A percentile compares a stretch with the other conserved stretches of the same genome.
phyloP scores from a whole-genome alignment of 2,888 invertebrate genomes.

The Epirrita christyi region DNA sequence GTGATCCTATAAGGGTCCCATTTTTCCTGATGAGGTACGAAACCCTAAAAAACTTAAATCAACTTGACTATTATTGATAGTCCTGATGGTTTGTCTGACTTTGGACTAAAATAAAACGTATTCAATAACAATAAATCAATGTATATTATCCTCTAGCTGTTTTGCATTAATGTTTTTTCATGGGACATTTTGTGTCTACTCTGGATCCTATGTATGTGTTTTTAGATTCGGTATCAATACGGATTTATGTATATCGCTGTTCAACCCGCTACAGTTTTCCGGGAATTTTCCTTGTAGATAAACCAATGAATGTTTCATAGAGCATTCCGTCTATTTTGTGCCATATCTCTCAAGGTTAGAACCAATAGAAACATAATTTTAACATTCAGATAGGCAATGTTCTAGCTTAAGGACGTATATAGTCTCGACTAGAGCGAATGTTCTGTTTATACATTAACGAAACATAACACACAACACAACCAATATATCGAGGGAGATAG shows the following conservation, averaged over 20 bases:
- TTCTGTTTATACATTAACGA: not conserved
- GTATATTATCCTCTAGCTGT: slow-evolving; percentile 1
- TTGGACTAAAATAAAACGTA: slow-evolving; percentile 2
- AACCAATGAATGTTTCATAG: too few relatives aligned
- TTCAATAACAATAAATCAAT: slow-evolving; percentile 12
- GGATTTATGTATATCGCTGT: too few relatives aligned
- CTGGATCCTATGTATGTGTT: too few relatives aligned
- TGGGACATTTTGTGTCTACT: too few relatives aligned
- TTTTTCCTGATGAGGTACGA: too few relatives aligned
- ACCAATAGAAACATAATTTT: not conserved
- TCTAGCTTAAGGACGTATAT: not conserved
- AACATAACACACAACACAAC: slow-evolving; percentile 4
- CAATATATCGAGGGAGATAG: slow-evolving; percentile 10
- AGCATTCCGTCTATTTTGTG: too few relatives aligned
- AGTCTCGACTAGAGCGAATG: not conserved
- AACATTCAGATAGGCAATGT: not conserved
- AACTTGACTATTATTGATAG: slow-evolving; percentile 21
- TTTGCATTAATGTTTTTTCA: not conserved
- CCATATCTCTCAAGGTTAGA: too few relatives aligned
- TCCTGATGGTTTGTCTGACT: slow-evolving; percentile 8
- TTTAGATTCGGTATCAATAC: too few relatives aligned
- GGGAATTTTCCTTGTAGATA: too few relatives aligned
- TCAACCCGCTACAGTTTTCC: too few relatives aligned
- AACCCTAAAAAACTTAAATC: slow-evolving; percentile 11
- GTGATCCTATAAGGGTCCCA: too few relatives aligned